phyloP scores from a whole-genome alignment of 2,888 invertebrate genomes.

The Aspidiotus destructor region DNA sequence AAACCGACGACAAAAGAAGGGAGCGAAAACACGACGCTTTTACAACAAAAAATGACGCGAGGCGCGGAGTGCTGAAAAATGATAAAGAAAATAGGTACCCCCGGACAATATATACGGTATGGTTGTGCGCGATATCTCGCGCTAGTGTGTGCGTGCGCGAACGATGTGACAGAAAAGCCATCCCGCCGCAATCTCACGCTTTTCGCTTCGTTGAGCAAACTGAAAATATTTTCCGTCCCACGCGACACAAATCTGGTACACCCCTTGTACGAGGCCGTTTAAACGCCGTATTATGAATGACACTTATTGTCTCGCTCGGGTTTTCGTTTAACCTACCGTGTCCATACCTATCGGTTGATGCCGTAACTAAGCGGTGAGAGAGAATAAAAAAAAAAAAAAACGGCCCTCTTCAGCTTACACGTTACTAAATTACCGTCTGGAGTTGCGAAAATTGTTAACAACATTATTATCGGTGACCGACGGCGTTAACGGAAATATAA shows the following conservation, averaged over 20 bases:
- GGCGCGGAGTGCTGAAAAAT: too few species aligned
- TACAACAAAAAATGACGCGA: too few species aligned
- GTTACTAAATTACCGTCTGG: slow-evolving; percentile 1
- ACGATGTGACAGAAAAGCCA: neutral
- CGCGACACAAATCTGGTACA: slow-evolving; percentile 31
- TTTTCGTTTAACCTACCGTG: slow-evolving; percentile 29
- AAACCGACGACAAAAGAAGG: too few species aligned
- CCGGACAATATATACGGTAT: too few species aligned
- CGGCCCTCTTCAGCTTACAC: slow-evolving; percentile 1
- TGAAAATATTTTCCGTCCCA: slow-evolving; percentile 33
- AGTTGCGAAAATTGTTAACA: slow-evolving; percentile 2
- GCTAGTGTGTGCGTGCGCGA: too few species aligned
- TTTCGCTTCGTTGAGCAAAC: slow-evolving; percentile 32
- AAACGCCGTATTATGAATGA: slow-evolving; percentile 33
- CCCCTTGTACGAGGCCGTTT: slow-evolving; percentile 24
- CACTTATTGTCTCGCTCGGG: slow-evolving; percentile 32
- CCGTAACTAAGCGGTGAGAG: neutral
- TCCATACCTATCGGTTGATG: slow-evolving; percentile 30
- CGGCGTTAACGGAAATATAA: slow-evolving; percentile 1
- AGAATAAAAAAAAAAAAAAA: neutral
- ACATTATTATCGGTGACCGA: neutral
- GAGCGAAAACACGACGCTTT: too few species aligned
- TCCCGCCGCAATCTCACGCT: slow-evolving; percentile 33
- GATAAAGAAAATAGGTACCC: too few species aligned
- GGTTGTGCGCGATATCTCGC: too few species aligned